Evolutionary conservation across 2,113 vertebrate genomes (phyloP).

Genomic region (Fulmarus glacialis): DNA sequence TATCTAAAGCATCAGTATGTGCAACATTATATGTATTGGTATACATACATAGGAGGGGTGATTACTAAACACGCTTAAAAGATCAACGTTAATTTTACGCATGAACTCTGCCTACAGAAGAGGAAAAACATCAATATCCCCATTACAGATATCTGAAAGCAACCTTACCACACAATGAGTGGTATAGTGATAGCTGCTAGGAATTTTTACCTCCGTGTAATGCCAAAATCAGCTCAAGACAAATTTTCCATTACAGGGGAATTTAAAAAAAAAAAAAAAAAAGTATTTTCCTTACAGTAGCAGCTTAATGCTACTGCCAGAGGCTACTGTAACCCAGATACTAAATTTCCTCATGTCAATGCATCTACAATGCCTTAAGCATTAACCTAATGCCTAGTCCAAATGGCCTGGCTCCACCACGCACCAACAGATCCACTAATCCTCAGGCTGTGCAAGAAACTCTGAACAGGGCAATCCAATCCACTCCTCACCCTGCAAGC

Average conservation of each 20-base stretch:
- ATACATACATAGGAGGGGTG: background rate
- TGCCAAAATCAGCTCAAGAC: constrained; percentile 9
- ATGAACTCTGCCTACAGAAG: constrained; percentile 16
- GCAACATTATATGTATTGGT: background rate
- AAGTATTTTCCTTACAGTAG: background rate
- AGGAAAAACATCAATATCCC: constrained; percentile 20
- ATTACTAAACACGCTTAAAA: background rate
- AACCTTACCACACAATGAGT: background rate
- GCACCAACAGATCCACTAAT: background rate
- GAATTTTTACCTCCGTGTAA: background rate
- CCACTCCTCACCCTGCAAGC: background rate
- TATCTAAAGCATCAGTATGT: background rate
- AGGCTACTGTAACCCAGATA: constrained; percentile 14
- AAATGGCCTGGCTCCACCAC: background rate
- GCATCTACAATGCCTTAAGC: background rate
- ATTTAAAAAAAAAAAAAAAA: background rate
- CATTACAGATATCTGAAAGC: background rate
- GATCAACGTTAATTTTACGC: background rate
- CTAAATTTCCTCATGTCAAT: background rate
- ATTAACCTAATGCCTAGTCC: background rate
- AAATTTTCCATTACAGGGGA: background rate
- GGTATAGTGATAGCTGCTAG: background rate
- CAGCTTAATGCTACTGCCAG: background rate
- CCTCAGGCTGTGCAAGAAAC: background rate
- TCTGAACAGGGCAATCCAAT: background rate